These are phyloP conservation scores for Rhingia campestris DNA, from an alignment of 2,888 invertebrate genomes.

Conservation along the genomic window DNA sequence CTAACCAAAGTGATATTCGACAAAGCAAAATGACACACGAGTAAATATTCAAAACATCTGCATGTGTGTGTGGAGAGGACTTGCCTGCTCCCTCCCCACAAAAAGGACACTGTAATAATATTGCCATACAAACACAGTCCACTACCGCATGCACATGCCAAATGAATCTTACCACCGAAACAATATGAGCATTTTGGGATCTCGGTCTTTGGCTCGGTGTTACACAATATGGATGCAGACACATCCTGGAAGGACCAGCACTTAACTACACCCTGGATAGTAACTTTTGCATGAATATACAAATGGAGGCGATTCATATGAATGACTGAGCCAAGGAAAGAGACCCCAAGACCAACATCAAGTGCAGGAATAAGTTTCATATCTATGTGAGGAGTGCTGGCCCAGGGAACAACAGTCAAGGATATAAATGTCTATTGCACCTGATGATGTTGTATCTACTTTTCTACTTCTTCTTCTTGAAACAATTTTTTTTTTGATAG, in stretches of 20 bases:
- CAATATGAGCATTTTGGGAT: constrained; percentile 25
- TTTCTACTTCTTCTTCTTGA: background rate
- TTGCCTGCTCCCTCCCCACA: background rate
- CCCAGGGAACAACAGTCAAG: constrained; percentile 47
- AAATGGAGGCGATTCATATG: constrained; percentile 48
- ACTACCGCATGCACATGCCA: constrained; percentile 7
- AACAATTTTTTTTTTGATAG: background rate
- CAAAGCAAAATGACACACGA: constrained; percentile 8
- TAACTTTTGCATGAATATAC: constrained; percentile 35
- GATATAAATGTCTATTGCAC: constrained; percentile 53
- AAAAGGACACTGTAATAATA: constrained; percentile 41
- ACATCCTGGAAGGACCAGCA: background rate
- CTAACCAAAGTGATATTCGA: background rate
- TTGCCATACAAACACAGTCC: constrained; percentile 25
- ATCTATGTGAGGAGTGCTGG: constrained; percentile 11
- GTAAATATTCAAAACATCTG: background rate
- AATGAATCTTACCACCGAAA: constrained; percentile 24
- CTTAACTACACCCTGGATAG: constrained; percentile 26
- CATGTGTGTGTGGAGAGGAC: constrained; percentile 15
- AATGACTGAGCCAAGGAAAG: constrained; percentile 45
- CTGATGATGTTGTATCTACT: constrained; percentile 43
- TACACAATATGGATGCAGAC: constrained; percentile 1
- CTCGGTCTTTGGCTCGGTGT: background rate
- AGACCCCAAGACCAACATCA: constrained; percentile 39
- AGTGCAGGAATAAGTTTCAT: constrained; percentile 52